phyloP scores from a whole-genome alignment of 2,888 invertebrate species.

The Schizaphis graminum region DNA sequence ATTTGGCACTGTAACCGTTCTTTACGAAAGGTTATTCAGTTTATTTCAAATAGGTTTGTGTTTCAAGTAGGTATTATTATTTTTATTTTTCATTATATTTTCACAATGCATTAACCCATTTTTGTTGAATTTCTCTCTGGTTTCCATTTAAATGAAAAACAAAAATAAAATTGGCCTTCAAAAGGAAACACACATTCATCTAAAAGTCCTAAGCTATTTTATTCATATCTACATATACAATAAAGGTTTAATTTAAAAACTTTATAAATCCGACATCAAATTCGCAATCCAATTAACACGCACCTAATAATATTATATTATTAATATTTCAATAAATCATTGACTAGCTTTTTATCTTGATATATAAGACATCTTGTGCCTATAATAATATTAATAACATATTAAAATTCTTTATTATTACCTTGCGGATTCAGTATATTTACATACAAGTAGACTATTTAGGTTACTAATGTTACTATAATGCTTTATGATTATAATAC shows the following conservation, averaged over 20 bases:
- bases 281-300: not conserved
- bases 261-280: not conserved
- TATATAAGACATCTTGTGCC: not conserved
- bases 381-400: not conserved
- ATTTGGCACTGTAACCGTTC: conserved; percentile 58
- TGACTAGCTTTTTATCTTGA: not conserved
- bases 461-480: no score
- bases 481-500: not conserved
- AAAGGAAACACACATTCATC: conserved; percentile 45
- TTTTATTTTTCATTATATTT: conserved; percentile 43
- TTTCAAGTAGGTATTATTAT: not conserved
- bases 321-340: not conserved
- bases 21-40: not conserved
- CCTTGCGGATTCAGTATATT: not conserved
- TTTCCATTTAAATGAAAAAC: conserved; percentile 52
- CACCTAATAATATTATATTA: not conserved
- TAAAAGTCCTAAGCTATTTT: not conserved
- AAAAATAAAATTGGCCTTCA: conserved; percentile 18
- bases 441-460: not conserved
- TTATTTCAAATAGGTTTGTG: conserved; percentile 41
- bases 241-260: not conserved
- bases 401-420: not conserved
- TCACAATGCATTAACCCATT: conserved; percentile 58
- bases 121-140: conserved; percentile 49
- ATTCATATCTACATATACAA: not conserved